These are phyloP conservation scores for Ectropis grisescens DNA, from an alignment of 1,140 invertebrate species.

Conservation along the genomic window DNA sequence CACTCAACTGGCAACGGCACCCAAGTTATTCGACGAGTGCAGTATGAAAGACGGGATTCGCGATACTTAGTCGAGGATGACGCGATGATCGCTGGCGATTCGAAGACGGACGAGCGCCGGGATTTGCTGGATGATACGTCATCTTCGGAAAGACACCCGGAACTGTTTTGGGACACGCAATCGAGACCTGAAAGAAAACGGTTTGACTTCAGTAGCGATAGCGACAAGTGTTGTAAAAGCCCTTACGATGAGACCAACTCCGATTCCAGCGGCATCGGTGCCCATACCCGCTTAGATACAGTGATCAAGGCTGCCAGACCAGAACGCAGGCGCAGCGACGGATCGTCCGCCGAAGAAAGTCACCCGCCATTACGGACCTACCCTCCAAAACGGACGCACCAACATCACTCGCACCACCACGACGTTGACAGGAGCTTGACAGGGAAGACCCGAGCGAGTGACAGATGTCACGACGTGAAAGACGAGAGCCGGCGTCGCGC, in stretches of 20 bases:
- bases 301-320: constrained; percentile 59
- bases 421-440: constrained; percentile 35
- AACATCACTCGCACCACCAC: constrained; percentile 1
- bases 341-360: constrained; percentile 31
- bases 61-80: constrained; percentile 43
- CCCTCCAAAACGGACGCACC: constrained; percentile 32
- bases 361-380: constrained; percentile 45
- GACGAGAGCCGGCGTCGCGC: constrained; percentile 35
- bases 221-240: constrained; percentile 66
- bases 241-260: constrained; percentile 59
- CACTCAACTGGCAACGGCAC: constrained; percentile 44
- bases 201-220: constrained; percentile 61
- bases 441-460: constrained; percentile 48
- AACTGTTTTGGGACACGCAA: constrained; percentile 62
- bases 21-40: constrained; percentile 49
- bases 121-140: constrained; percentile 51
- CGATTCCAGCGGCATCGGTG: constrained; percentile 50
- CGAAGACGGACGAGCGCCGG: constrained; percentile 36
- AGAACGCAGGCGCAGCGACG: constrained; percentile 28
- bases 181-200: constrained; percentile 43
- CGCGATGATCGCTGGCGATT: constrained; percentile 51
- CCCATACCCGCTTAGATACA: constrained; percentile 51
- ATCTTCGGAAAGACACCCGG: constrained; percentile 49
- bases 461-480: constrained; percentile 27
- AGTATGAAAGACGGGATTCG: constrained; percentile 31